Base-by-base conservation (phyloP, 2,888 invertebrate genomes). In the Rhyacophila evoluta region DNA sequence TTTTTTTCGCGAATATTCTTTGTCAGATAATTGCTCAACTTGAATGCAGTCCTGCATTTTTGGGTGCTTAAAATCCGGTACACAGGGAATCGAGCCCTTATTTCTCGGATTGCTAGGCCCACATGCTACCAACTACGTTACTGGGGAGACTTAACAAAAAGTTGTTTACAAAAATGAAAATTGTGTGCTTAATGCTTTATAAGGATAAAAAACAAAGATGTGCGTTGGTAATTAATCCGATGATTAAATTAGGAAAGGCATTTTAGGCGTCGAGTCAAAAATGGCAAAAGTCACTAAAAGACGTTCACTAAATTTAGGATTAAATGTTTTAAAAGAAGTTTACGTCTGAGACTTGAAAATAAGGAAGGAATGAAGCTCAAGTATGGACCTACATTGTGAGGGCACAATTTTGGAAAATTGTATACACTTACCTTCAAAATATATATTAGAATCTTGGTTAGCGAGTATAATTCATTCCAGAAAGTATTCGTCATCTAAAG, bases 241-340 rank as follows among this genome's bases (percentile, higher is more conserved):
- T 39, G 39, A 39, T 39, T 39, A 39, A 39, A 39, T 39, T 39
- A 39, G 39, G 39, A 39, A 39, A 15, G 39, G 39, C 39, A 39
- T 39, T 39, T 39, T 15, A 15, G 15, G 12, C 39, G 39, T 39
- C 39, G 39, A 39, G 39, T 39, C 39, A 39, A 39, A 39, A 39
- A 39, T 15, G 39, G 39, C 39, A 15, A 12, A n/a, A n/a, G 39
- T 39, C 39, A 39, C 39, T 12, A 39, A 39, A 39, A 39, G 12
- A 15, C 15, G n/a, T 15, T 15, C 6, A 15, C 39, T 39, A 39
- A 39, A 39, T 39, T 39, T 39, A 4, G 39, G 39, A 39, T 39
- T 39, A 39, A 39, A 39, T 39, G 39, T 39, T 39, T 39, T 12
- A 39, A 39, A 39, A 39, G 39, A 39, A 39, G 39, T 39, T 39